These are phyloP conservation scores for Perccottus glenii DNA, from an alignment of 2,113 vertebrate genomes.

Conservation along the genomic window DNA sequence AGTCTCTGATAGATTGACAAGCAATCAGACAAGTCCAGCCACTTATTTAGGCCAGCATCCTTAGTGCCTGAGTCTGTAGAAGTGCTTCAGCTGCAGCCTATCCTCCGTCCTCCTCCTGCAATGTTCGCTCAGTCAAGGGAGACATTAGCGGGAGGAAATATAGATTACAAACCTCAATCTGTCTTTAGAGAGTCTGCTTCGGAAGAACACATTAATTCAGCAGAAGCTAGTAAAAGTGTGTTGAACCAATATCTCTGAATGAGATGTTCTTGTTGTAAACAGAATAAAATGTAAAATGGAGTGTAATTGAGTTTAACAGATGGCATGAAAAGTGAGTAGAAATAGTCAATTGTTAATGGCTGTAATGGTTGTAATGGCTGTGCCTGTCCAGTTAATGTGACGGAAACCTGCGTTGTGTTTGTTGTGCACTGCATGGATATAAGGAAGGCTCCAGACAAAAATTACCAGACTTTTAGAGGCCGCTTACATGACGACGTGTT, in stretches of 20 bases:
- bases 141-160: constrained; percentile 62
- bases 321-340: constrained; percentile 12
- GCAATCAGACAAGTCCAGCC: constrained; percentile 41
- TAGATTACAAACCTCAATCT: constrained; percentile 51
- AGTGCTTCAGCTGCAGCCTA: constrained; percentile 36
- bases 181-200: constrained; percentile 51
- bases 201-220: constrained; percentile 55
- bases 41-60: constrained; percentile 45
- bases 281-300: constrained; percentile 12
- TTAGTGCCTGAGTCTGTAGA: constrained; percentile 43
- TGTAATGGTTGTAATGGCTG: too few relatives aligned
- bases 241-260: constrained; percentile 31
- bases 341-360: constrained; percentile 44
- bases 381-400: too few relatives aligned
- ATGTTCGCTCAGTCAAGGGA: constrained; percentile 53
- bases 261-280: constrained; percentile 25
- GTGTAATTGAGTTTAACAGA: constrained; percentile 5
- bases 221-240: constrained; percentile 38
- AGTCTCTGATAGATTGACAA: constrained; percentile 32
- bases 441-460: too few relatives aligned
- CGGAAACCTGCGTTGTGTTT: too few relatives aligned
- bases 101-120: constrained; percentile 45
- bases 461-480: too few relatives aligned
- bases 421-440: too few relatives aligned
- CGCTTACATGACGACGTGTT: too few relatives aligned